Conservation (phyloP, 2,797 vertebrate genomes). For the Lacerta bilineata region DNA sequence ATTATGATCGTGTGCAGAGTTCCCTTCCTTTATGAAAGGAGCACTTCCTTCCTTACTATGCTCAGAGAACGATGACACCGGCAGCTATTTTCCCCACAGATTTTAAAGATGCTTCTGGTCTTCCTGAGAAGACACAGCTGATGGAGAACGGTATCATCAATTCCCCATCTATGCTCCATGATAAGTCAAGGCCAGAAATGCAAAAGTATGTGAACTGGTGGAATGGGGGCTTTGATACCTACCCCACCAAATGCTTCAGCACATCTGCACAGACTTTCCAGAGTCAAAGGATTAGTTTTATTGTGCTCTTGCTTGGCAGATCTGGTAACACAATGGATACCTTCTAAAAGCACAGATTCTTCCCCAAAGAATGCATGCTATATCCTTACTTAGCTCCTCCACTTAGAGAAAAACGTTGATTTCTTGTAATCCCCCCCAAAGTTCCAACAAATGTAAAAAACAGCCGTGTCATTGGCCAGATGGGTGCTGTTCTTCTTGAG, state of each 20-base stretch:
- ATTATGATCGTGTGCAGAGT: not conserved
- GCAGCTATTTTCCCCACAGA: not conserved
- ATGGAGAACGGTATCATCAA: constrained; percentile 21
- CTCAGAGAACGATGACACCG: too few species aligned
- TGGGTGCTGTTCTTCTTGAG: constrained; percentile 75
- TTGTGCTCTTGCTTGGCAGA: constrained; percentile 78
- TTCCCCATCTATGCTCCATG: constrained; percentile 17
- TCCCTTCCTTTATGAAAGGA: not conserved
- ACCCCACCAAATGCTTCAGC: constrained; percentile 66
- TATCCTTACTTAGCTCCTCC: constrained; percentile 78
- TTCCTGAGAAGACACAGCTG: constrained; percentile 22
- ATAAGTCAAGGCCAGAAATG: constrained; percentile 67
- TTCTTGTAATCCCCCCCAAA: constrained; percentile 75
- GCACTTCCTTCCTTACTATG: not conserved
- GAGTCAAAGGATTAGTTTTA: constrained; percentile 82
- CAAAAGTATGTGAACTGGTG: constrained; percentile 45
- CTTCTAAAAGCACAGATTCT: constrained; percentile 76
- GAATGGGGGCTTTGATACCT: constrained; percentile 25
- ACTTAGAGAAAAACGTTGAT: constrained; percentile 79
- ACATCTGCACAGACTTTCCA: constrained; percentile 80
- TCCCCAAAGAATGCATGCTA: constrained; percentile 79
- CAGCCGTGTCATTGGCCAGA: constrained; percentile 71
- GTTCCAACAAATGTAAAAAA: constrained; percentile 79
- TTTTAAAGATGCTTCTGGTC: not conserved
- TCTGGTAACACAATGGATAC: constrained; percentile 81